These are phyloP conservation scores for Saccopteryx bilineata DNA, from an alignment of 2,113 vertebrate species.

Conservation along the genomic window DNA sequence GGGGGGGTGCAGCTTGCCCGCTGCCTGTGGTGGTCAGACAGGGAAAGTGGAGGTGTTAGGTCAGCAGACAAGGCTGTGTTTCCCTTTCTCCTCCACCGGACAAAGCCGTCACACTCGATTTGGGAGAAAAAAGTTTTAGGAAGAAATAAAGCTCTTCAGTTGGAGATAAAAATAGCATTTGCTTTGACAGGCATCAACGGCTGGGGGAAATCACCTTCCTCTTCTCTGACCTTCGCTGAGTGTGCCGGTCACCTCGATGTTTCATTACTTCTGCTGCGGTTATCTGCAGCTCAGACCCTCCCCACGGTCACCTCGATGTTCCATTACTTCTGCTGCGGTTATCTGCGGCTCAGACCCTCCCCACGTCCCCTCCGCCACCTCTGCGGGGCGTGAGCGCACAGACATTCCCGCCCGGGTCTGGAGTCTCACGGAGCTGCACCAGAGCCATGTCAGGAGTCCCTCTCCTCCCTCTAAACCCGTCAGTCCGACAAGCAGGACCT, in stretches of 20 bases:
- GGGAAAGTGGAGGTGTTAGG: background rate
- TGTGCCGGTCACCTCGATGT: background rate
- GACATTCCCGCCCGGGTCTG: no score
- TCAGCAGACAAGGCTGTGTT: background rate
- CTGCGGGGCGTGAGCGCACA: no score
- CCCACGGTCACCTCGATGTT: no score
- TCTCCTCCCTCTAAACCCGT: background rate
- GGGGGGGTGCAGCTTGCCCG: background rate
- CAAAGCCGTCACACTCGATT: background rate
- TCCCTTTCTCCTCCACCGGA: background rate
- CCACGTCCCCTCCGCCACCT: no score
- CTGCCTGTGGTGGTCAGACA: background rate
- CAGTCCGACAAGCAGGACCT: background rate
- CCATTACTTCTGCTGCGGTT: no score
- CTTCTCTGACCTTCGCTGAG: conserved; percentile 32
- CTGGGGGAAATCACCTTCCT: conserved; percentile 27
- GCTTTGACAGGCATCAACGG: background rate
- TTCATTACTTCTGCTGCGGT: no score
- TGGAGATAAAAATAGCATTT: conserved; percentile 63
- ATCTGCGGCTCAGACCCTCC: no score
- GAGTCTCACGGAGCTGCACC: no score
- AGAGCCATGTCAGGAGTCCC: background rate
- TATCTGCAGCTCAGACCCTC: no score
- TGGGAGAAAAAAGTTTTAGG: background rate
- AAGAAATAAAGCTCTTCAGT: background rate